Conservation (phyloP, 1,140 invertebrate genomes). For the Agrypnia vestita region DNA sequence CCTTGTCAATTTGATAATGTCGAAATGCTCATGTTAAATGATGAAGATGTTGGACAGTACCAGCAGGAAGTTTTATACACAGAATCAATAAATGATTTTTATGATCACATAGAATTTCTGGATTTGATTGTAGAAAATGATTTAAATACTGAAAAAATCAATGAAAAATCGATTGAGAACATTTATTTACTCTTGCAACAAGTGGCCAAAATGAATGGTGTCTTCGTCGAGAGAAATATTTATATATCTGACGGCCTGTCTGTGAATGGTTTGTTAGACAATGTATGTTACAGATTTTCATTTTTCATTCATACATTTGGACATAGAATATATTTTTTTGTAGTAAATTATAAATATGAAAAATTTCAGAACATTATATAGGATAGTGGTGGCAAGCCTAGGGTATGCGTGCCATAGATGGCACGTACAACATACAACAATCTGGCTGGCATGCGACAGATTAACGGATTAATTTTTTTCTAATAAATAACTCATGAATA, state of each 20-base stretch:
- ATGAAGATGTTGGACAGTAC: constrained; percentile 41
- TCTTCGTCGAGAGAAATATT: constrained; percentile 50
- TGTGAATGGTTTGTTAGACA: constrained; percentile 43
- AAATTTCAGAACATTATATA: too few species aligned
- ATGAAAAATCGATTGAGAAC: constrained; percentile 47
- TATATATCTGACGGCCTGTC: constrained; percentile 46
- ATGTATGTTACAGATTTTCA: constrained; percentile 41
- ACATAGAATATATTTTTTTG: neutral
- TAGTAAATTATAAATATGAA: neutral
- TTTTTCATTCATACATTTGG: neutral
- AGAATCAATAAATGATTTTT: constrained; percentile 46
- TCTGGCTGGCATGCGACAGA: too few species aligned
- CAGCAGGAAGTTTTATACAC: constrained; percentile 58
- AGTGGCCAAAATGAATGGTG: constrained; percentile 44
- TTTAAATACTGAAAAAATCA: constrained; percentile 47
- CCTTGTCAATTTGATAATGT: constrained; percentile 60
- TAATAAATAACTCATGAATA: too few species aligned
- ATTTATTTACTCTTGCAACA: constrained; percentile 43
- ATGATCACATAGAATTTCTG: constrained; percentile 46
- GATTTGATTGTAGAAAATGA: constrained; percentile 49
- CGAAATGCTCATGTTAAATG: constrained; percentile 44
- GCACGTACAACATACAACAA: too few species aligned
- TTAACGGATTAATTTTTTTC: too few species aligned
- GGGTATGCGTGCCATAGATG: too few species aligned
- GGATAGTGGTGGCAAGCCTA: too few species aligned